Evolutionary conservation across 2,113 vertebrate genomes (phyloP).

Genomic region (human): DNA sequence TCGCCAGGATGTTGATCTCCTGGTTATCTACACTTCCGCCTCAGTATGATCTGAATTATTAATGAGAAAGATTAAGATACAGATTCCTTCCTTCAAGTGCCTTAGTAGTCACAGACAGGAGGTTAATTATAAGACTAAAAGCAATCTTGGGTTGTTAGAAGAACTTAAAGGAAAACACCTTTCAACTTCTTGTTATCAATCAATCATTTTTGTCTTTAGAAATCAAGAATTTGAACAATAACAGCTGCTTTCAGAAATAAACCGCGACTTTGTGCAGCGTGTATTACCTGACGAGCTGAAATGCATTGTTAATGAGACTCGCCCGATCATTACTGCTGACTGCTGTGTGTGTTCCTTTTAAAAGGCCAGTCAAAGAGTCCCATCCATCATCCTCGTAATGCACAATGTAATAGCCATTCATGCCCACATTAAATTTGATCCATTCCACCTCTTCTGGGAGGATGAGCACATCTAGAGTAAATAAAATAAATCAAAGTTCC

Average conservation of each 20-base stretch:
- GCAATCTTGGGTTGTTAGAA: neutral
- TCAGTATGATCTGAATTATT: neutral
- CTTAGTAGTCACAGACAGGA: neutral
- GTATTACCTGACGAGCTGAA: conserved; percentile 93
- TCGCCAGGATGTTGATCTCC: neutral
- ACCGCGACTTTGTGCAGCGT: neutral
- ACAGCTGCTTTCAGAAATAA: conserved; percentile 48
- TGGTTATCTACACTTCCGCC: neutral
- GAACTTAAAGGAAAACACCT: neutral
- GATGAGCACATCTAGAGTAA: conserved; percentile 87
- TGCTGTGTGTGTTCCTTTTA: conserved; percentile 85
- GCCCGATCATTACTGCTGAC: conserved; percentile 92
- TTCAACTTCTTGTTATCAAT: conserved; percentile 32
- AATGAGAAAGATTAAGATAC: conserved; percentile 30
- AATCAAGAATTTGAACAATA: conserved; percentile 23
- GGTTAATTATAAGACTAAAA: conserved; percentile 1
- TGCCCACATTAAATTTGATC: conserved; percentile 95
- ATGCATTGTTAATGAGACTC: conserved; percentile 91
- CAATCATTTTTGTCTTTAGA: conserved; percentile 39
- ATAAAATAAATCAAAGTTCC: conserved; percentile 59
- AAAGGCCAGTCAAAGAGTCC: conserved; percentile 86
- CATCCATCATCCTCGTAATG: conserved; percentile 91
- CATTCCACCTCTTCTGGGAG: conserved; percentile 91
- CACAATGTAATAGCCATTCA: conserved; percentile 95
- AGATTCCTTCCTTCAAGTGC: neutral